phyloP scores from a whole-genome alignment of 92 coral and sea anemone species.

The Palythoa heliodiscus region DNA sequence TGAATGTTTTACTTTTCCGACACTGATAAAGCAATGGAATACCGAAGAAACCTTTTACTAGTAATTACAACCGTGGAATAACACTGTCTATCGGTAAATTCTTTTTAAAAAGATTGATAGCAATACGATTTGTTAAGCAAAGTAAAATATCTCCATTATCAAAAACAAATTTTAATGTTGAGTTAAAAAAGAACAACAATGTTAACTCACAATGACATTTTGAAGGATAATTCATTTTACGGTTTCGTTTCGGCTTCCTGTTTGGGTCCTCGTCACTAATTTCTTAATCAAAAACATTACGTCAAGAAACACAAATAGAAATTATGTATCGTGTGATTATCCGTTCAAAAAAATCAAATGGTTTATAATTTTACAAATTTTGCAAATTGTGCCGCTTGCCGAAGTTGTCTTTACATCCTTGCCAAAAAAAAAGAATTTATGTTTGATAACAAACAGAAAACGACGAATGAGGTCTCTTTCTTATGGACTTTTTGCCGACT shows the following conservation, averaged over 20 bases:
- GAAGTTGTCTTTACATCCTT: neutral
- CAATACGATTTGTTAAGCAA: neutral
- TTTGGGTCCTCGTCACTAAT: neutral
- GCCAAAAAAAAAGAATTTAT: neutral
- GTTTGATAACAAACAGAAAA: neutral
- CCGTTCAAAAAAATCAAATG: neutral
- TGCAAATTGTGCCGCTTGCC: neutral
- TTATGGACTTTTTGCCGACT: neutral
- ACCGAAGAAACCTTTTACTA: neutral
- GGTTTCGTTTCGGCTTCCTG: neutral
- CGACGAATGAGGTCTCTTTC: neutral
- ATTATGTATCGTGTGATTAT: neutral
- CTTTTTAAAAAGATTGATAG: neutral
- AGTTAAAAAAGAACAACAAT: conserved; percentile 5
- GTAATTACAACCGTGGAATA: neutral
- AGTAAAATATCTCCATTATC: neutral
- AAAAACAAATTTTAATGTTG: neutral
- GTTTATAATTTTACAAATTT: neutral
- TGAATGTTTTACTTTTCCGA: neutral
- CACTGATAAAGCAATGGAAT: neutral
- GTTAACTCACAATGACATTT: neutral
- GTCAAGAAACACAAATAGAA: neutral
- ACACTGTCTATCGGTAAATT: neutral
- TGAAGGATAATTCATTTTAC: neutral
- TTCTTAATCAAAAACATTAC: neutral